Evolutionary conservation across 2,113 vertebrate genomes (phyloP).

Genomic region (Turnix velox): DNA sequence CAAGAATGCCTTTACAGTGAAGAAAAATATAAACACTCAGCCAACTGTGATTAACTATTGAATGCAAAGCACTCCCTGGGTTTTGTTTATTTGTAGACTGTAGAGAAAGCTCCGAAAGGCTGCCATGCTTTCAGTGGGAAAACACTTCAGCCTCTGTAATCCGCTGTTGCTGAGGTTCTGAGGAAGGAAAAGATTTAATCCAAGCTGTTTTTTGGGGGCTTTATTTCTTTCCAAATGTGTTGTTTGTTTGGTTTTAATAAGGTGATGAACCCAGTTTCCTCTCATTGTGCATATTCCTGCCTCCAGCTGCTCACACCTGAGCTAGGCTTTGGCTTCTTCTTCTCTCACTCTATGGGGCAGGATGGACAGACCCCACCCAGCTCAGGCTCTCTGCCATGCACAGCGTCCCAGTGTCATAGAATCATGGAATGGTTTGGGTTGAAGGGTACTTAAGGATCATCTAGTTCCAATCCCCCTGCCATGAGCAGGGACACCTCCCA

Average conservation of each 20-base stretch:
- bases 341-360: neutral
- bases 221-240: neutral
- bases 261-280: neutral
- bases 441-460: too few species aligned
- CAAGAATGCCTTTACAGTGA: constrained; percentile 58
- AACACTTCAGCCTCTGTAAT: neutral
- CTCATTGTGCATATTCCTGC: neutral
- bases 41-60: constrained; percentile 59
- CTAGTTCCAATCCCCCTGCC: too few species aligned
- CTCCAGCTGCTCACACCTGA: constrained; percentile 1
- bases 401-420: neutral
- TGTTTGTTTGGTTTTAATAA: constrained; percentile 27
- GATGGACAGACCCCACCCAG: neutral
- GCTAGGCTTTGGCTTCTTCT: neutral
- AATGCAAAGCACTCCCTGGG: constrained; percentile 52
- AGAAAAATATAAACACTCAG: constrained; percentile 58
- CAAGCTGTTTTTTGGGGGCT: neutral
- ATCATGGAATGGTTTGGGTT: too few species aligned
- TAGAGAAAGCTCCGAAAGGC: neutral
- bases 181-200: neutral
- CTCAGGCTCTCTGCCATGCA: neutral
- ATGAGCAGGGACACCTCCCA: too few species aligned
- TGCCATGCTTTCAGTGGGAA: neutral
- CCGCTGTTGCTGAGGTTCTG: neutral
- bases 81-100: constrained; percentile 52